Conservation (phyloP, 2,888 invertebrate genomes). For the Nebria salina region DNA sequence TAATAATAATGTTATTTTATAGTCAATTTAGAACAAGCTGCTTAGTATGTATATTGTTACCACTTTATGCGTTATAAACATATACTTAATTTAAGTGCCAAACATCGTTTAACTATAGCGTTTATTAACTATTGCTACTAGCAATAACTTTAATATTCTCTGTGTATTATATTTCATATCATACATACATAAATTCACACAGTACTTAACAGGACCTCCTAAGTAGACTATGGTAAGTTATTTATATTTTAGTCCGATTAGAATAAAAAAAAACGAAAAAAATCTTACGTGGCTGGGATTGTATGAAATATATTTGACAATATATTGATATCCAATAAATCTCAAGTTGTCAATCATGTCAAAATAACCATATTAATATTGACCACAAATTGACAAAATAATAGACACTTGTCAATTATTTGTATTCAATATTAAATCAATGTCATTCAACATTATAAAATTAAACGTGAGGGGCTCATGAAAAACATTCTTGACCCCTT, state of each 20-base stretch:
- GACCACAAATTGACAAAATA: neutral
- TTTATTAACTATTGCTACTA: neutral
- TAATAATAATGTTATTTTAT: neutral
- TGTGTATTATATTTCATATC: neutral
- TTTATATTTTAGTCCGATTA: no score
- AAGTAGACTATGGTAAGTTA: no score
- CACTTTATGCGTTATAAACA: neutral
- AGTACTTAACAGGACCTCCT: no score
- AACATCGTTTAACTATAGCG: neutral
- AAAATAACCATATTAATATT: neutral
- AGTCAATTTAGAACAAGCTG: neutral
- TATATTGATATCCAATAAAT: neutral
- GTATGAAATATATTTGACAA: neutral
- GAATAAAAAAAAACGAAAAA: neutral
- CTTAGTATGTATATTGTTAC: neutral
- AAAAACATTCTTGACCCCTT: neutral
- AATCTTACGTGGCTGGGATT: neutral
- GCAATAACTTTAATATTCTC: neutral
- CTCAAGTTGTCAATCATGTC: neutral
- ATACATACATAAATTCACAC: neutral
- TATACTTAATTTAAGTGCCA: neutral
- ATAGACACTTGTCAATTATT: neutral
- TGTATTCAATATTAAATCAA: conserved; percentile 1
- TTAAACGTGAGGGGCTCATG: neutral
- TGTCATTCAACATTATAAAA: neutral